phyloP scores from a whole-genome alignment of 2,888 invertebrate species.

The Phasia obesa region DNA sequence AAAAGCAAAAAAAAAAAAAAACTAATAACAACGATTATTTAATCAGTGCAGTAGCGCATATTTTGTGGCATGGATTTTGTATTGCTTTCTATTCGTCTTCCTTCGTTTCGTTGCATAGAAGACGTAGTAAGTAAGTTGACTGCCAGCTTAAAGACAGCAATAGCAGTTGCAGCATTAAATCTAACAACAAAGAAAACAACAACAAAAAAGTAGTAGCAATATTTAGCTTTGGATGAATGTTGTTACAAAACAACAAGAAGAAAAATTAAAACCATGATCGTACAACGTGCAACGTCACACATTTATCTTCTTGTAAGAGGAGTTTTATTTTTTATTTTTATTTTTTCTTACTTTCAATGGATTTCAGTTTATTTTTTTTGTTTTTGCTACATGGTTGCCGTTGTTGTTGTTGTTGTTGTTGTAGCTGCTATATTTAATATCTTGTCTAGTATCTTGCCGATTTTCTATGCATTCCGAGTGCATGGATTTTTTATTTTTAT shows the following conservation, averaged over 20 bases:
- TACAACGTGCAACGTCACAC: slow-evolving; percentile 50
- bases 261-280: slow-evolving; percentile 62
- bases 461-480: slow-evolving; percentile 25
- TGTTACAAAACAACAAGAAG: slow-evolving; percentile 70
- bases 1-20: background rate
- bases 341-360: slow-evolving; percentile 62
- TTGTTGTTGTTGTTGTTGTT: slow-evolving; percentile 20
- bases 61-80: slow-evolving; percentile 59
- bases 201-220: slow-evolving; percentile 51
- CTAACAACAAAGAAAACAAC: slow-evolving; percentile 55
- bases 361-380: slow-evolving; percentile 3
- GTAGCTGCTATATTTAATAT: slow-evolving; percentile 37
- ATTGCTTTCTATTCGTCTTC: slow-evolving; percentile 10
- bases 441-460: slow-evolving; percentile 45
- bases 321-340: slow-evolving; percentile 25
- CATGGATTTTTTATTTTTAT: slow-evolving; percentile 15
- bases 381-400: slow-evolving; percentile 2
- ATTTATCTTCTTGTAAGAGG: slow-evolving; percentile 53
- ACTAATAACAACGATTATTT: slow-evolving; percentile 59
- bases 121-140: background rate
- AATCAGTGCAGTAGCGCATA: slow-evolving; percentile 70
- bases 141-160: slow-evolving; percentile 38
- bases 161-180: slow-evolving; percentile 35
- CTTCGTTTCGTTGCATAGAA: slow-evolving; percentile 21
- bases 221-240: slow-evolving; percentile 25